Evolutionary conservation across 2,797 vertebrate genomes (phyloP).

Genomic region (Pipistrellus pipistrellus): DNA sequence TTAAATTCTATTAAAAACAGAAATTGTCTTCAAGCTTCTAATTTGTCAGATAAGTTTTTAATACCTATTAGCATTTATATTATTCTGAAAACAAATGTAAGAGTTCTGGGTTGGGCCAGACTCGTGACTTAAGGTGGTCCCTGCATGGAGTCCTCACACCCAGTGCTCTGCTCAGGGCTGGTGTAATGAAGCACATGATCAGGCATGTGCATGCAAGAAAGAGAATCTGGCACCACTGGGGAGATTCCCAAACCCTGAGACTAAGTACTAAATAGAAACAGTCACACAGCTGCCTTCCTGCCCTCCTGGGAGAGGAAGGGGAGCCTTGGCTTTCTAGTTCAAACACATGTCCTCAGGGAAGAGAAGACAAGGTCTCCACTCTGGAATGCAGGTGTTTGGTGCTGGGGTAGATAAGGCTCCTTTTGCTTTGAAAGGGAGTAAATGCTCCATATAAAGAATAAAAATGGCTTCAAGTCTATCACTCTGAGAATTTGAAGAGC

Average conservation of each 20-base stretch:
- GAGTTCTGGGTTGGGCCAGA: background rate
- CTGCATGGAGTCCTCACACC: background rate
- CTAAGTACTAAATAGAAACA: background rate
- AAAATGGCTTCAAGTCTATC: constrained; percentile 6
- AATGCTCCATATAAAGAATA: constrained; percentile 29
- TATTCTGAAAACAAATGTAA: constrained; percentile 18
- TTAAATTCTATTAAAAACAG: constrained; percentile 11
- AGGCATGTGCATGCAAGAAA: background rate
- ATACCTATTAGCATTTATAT: background rate
- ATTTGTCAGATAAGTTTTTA: background rate
- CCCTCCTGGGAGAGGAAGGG: background rate
- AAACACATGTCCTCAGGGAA: constrained; percentile 12
- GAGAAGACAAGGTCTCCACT: constrained; percentile 5
- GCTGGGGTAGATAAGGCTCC: constrained; percentile 29
- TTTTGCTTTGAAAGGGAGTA: constrained; percentile 44
- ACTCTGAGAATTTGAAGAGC: constrained; percentile 25
- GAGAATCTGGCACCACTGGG: background rate
- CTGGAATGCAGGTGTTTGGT: constrained; percentile 22
- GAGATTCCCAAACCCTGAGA: background rate
- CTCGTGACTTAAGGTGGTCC: background rate
- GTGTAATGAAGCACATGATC: background rate
- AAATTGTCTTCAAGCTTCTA: background rate
- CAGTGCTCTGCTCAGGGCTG: background rate
- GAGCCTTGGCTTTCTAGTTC: background rate
- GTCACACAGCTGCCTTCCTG: background rate